Evolutionary conservation across 2,888 invertebrate species (phyloP).

Genomic region (Allacma fusca): DNA sequence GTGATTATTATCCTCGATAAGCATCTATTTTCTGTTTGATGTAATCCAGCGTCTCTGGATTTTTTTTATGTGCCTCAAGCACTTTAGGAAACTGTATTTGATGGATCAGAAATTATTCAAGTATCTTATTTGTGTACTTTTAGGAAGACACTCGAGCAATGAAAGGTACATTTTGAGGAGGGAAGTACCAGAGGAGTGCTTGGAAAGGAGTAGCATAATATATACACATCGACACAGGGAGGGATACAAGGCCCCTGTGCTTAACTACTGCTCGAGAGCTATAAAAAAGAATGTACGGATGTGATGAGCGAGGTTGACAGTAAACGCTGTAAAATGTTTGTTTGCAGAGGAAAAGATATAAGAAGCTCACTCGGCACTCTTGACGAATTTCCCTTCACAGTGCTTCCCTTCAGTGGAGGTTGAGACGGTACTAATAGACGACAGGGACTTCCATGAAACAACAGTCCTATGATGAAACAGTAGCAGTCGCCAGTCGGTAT

Average conservation of each 20-base stretch:
- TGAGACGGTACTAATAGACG: too few species aligned
- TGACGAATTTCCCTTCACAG: conserved; percentile 14
- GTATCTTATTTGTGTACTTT: not conserved
- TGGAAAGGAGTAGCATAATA: not conserved
- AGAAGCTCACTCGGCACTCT: conserved; percentile 38
- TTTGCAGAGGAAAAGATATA: conserved; percentile 35
- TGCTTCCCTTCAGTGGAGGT: too few species aligned
- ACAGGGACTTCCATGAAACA: not conserved
- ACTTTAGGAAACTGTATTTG: not conserved
- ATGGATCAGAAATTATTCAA: not conserved
- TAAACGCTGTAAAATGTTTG: conserved; percentile 42
- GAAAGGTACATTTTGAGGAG: not conserved
- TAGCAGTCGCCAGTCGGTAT: conserved; percentile 32
- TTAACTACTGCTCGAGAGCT: conserved; percentile 18
- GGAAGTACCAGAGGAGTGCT: not conserved
- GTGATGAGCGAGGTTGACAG: conserved; percentile 43
- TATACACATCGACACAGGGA: not conserved
- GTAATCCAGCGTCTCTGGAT: not conserved
- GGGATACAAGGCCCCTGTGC: not conserved
- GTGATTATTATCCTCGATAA: not conserved
- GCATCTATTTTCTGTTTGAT: not conserved
- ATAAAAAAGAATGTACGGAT: conserved; percentile 40
- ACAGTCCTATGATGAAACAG: not conserved
- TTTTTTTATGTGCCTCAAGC: not conserved
- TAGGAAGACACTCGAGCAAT: not conserved